Conservation (phyloP, 2,888 invertebrate species). For the Acronicta alni region DNA sequence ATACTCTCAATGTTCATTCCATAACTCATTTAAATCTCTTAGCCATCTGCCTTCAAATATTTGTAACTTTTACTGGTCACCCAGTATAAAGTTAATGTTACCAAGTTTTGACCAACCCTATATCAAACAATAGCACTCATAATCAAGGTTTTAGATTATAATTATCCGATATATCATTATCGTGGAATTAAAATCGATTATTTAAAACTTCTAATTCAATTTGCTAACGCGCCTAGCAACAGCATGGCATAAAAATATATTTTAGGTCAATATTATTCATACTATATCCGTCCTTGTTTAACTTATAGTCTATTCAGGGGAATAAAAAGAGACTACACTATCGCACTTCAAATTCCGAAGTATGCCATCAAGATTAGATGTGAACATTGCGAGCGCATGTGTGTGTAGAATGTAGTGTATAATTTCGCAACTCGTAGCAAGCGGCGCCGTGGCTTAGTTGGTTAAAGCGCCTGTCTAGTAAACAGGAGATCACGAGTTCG, state of each 20-base stretch:
- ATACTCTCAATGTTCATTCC: too few species aligned
- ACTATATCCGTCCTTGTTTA: slow-evolving; percentile 23
- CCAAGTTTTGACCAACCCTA: slow-evolving; percentile 35
- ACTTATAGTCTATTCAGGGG: neutral
- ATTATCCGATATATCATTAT: slow-evolving; percentile 37
- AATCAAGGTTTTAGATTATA: slow-evolving; percentile 45
- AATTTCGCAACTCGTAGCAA: slow-evolving; percentile 32
- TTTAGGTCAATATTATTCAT: slow-evolving; percentile 6
- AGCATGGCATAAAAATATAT: slow-evolving; percentile 16
- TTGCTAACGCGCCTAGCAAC: slow-evolving; percentile 31
- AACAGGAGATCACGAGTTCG: slow-evolving; percentile 88
- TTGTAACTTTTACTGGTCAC: too few species aligned
- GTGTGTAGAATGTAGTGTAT: slow-evolving; percentile 19
- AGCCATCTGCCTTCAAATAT: too few species aligned
- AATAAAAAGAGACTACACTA: slow-evolving; percentile 28
- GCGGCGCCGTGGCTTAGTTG: slow-evolving; percentile 87
- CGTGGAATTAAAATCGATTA: slow-evolving; percentile 18
- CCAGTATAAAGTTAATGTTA: too few species aligned
- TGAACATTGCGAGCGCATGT: slow-evolving; percentile 17
- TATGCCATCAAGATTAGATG: slow-evolving; percentile 16
- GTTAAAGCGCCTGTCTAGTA: slow-evolving; percentile 89
- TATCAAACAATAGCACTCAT: slow-evolving; percentile 24
- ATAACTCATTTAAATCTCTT: too few species aligned
- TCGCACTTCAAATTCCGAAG: slow-evolving; percentile 12
- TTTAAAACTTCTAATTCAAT: slow-evolving; percentile 15